These are phyloP conservation scores for Axea sp. DNA, from an alignment of 2,888 invertebrate genomes.

Conservation along the genomic window DNA sequence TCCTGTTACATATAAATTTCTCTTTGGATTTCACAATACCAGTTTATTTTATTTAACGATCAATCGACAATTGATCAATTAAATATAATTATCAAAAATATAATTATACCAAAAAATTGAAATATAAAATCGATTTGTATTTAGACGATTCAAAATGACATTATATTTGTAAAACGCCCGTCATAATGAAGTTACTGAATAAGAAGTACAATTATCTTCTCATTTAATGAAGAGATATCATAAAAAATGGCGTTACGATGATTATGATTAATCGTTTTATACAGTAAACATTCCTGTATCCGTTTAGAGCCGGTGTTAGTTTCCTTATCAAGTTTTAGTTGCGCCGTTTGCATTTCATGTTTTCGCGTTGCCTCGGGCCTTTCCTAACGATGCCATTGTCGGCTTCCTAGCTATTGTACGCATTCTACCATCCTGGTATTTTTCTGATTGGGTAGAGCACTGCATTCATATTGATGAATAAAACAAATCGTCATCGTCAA, in stretches of 20 bases:
- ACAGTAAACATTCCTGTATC: conserved; percentile 49
- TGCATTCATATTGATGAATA: conserved; percentile 62
- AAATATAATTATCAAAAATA: too few species aligned
- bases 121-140: too few species aligned
- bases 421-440: conserved; percentile 67
- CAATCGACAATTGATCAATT: too few species aligned
- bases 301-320: conserved; percentile 68
- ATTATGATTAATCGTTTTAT: conserved; percentile 64
- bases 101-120: too few species aligned
- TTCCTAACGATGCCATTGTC: conserved; percentile 79
- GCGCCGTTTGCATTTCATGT: conserved; percentile 69
- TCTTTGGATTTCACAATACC: too few species aligned
- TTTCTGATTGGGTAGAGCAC: conserved; percentile 59
- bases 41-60: too few species aligned
- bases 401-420: conserved; percentile 75
- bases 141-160: too few species aligned
- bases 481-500: conserved; percentile 65
- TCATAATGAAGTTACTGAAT: too few species aligned
- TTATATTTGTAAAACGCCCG: too few species aligned
- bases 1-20: too few species aligned
- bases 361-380: conserved; percentile 70
- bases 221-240: neutral
- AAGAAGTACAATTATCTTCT: too few species aligned
- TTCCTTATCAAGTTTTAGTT: conserved; percentile 66
- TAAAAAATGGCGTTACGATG: conserved; percentile 51